Conservation (phyloP, 2,888 invertebrate species). For the Eupelmus urozonus region DNA sequence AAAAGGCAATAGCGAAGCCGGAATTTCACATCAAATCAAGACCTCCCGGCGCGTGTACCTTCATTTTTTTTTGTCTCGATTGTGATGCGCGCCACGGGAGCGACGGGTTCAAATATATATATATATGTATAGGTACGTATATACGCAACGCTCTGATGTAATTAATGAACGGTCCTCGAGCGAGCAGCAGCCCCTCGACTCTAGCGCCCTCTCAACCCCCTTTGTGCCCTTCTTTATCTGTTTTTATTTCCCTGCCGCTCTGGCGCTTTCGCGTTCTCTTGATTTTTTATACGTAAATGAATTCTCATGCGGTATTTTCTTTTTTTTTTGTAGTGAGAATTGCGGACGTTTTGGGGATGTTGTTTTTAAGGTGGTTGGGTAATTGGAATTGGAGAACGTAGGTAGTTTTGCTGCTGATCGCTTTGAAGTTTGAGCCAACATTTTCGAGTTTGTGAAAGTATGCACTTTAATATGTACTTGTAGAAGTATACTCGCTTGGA, state of each 20-base stretch:
- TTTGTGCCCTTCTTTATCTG: slow-evolving; percentile 9
- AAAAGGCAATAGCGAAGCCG: background rate
- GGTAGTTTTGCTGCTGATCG: too few relatives aligned
- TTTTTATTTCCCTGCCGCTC: background rate
- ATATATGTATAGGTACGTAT: too few relatives aligned
- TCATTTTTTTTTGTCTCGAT: background rate
- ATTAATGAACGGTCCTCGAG: slow-evolving; percentile 48
- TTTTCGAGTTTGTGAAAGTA: too few relatives aligned
- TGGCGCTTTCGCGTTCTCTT: background rate
- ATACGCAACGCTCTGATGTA: slow-evolving; percentile 24
- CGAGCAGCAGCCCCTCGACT: slow-evolving; percentile 1
- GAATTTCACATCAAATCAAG: slow-evolving; percentile 3
- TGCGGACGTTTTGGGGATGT: background rate
- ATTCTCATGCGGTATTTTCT: background rate
- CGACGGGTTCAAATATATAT: too few relatives aligned
- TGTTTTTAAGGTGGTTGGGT: too few relatives aligned
- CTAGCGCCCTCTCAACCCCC: slow-evolving; percentile 28
- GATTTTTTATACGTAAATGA: background rate
- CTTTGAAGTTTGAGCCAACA: too few relatives aligned
- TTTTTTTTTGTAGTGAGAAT: too few relatives aligned
- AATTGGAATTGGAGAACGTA: too few relatives aligned
- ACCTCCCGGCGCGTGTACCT: background rate
- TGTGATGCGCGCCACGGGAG: too few relatives aligned
- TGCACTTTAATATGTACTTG: too few relatives aligned
- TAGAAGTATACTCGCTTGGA: too few relatives aligned